These are phyloP conservation scores for Oreochromis mossambicus DNA, from an alignment of 2,797 vertebrate species.

Conservation along the genomic window DNA sequence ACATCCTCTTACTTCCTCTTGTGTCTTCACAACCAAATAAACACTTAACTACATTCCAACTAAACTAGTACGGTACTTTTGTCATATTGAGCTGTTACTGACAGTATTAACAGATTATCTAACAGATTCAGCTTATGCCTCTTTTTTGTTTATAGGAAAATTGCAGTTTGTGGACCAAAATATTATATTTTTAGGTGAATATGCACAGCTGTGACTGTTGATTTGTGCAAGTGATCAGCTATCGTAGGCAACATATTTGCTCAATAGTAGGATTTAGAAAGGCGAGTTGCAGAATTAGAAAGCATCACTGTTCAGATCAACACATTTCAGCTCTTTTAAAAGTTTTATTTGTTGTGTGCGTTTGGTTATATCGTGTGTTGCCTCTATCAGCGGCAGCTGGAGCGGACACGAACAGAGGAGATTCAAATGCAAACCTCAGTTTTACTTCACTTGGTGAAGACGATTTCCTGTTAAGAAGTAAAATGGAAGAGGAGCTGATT, in stretches of 20 bases:
- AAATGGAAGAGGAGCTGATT: not conserved
- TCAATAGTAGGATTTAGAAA: not conserved
- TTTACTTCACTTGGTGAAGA: not conserved
- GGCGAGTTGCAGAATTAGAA: not conserved
- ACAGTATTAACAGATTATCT: constrained; percentile 26
- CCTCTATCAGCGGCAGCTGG: not conserved
- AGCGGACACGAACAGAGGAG: not conserved
- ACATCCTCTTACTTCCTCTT: constrained; percentile 32
- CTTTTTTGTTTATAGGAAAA: not conserved
- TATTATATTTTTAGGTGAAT: not conserved
- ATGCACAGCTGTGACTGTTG: constrained; percentile 17
- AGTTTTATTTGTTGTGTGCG: not conserved
- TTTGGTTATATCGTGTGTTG: not conserved
- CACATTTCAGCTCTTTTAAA: not conserved
- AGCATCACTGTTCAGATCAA: not conserved
- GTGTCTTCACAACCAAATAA: constrained; percentile 46
- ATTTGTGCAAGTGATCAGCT: constrained; percentile 23
- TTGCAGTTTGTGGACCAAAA: constrained; percentile 46
- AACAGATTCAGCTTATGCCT: not conserved
- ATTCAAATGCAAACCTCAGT: not conserved
- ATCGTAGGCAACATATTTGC: not conserved
- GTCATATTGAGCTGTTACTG: not conserved
- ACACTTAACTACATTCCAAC: constrained; percentile 59
- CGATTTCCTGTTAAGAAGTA: not conserved
- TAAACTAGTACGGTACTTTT: not conserved